Base-by-base conservation (phyloP, 2,797 vertebrate species). In the Peromyscus nudipes region DNA sequence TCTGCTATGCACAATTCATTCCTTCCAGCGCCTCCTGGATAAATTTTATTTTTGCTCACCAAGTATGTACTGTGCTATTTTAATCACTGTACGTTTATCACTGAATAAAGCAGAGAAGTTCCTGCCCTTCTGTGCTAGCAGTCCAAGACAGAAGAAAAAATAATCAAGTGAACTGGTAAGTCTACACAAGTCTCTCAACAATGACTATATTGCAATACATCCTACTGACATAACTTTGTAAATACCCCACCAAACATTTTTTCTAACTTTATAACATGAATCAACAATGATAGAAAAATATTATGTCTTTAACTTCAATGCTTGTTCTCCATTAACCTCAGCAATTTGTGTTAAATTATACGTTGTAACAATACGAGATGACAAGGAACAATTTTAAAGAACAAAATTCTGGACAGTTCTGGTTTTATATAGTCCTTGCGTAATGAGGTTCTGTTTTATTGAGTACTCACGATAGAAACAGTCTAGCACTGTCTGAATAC, bases 171-270 rank as follows among this genome's bases (percentile, higher is more conserved):
- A 77, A 43, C 13, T 34, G 6, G 8, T 65, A 62, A 80, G 40
- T 37, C 25, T 3, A 27, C 6, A 75, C 21, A 82, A 79, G 14
- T 60, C 8, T 34, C 40, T 71, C 43, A 75, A 6, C 4, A 7
- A 0, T n/a, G 9, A 69, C 1, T 17, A 29, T 0, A 13, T 34
- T 1, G 2, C 25, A 57, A 92, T 43, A 89, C 25, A 4, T 27
- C 46, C 21, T 34, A 49, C 67, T 46, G 12, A 83, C 0, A 2
- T 8, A n/a, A 14, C 27, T 77, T 81, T 76, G 19, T 69, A 90
- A 84, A 86, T 0, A 43, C 1, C 0, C 9, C 52, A 23, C 34
- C 13, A 77, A 75, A 34, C 0, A 43, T 71, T 14, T 94, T 69
- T 93, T 31, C 75, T 75, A 21, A 80, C 4, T 21, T 37, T 29